Conservation (phyloP, 2,888 invertebrate species). For the Linnaemya vulpina region DNA sequence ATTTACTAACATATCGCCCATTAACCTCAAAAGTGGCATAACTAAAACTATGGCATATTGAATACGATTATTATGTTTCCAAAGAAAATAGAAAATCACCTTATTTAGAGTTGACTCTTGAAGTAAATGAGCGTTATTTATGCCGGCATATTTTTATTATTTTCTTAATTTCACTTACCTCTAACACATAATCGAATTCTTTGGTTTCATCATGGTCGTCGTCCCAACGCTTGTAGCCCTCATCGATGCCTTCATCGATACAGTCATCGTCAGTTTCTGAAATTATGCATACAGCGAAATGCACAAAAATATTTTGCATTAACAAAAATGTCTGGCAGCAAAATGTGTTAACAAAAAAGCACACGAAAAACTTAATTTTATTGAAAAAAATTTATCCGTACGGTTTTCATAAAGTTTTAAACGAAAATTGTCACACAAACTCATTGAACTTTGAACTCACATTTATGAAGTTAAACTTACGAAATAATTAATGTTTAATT, state of each 20-base stretch:
- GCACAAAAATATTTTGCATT: neutral
- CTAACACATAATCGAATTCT: slow-evolving; percentile 83
- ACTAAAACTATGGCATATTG: too few relatives aligned
- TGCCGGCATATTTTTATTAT: too few relatives aligned
- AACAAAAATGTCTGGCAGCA: neutral
- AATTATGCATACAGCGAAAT: slow-evolving; percentile 61
- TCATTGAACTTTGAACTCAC: slow-evolving; percentile 30
- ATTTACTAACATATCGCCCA: neutral
- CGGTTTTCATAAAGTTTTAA: neutral
- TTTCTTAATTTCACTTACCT: slow-evolving; percentile 78
- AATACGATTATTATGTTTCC: too few relatives aligned
- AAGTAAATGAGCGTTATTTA: too few relatives aligned
- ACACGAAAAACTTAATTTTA: slow-evolving; percentile 10
- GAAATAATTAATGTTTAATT: slow-evolving; percentile 27
- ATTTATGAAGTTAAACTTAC: neutral
- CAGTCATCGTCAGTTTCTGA: slow-evolving; percentile 92
- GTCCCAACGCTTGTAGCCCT: slow-evolving; percentile 85
- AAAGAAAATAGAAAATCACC: neutral
- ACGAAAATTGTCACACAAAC: slow-evolving; percentile 14
- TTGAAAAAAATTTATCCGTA: neutral
- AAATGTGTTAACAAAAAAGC: slow-evolving; percentile 2
- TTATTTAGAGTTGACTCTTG: too few relatives aligned
- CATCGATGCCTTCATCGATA: slow-evolving; percentile 93
- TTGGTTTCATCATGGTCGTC: slow-evolving; percentile 84
- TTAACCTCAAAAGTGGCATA: too few relatives aligned